Conservation (phyloP, 2,113 vertebrate species). For the Patagioenas fasciata region DNA sequence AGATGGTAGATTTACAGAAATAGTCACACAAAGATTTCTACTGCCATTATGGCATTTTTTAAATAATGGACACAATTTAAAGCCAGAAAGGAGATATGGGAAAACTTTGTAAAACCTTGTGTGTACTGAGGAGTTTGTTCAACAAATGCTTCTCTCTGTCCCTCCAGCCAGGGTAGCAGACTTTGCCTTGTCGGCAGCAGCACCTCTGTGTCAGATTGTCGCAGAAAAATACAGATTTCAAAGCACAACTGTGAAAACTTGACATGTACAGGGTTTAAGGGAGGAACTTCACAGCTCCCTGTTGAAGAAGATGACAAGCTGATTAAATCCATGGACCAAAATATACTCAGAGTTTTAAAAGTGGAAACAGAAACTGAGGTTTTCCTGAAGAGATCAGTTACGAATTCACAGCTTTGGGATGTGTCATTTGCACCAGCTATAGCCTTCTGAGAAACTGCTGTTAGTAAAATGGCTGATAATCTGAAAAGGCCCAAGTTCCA, state of each 20-base stretch:
- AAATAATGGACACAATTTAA: not conserved
- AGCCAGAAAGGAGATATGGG: not conserved
- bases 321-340: not conserved
- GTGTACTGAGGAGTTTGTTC: not conserved
- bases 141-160: not conserved
- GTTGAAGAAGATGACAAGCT: not conserved
- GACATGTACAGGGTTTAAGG: not conserved
- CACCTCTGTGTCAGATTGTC: not conserved
- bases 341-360: not conserved
- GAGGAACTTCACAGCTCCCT: not conserved
- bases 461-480: not conserved
- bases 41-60: not conserved
- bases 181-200: not conserved
- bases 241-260: not conserved
- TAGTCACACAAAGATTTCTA: not conserved
- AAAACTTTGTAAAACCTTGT: not conserved
- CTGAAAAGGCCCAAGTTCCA: not conserved
- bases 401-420: not conserved
- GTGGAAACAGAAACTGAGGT: not conserved
- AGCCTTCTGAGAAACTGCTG: not conserved
- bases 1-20: conserved; percentile 1
- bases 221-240: not conserved
- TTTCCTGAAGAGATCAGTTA: not conserved
- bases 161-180: not conserved
- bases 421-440: not conserved